Base-by-base conservation (phyloP, 1,140 invertebrate genomes). In the Drosophila sturtevanti region DNA sequence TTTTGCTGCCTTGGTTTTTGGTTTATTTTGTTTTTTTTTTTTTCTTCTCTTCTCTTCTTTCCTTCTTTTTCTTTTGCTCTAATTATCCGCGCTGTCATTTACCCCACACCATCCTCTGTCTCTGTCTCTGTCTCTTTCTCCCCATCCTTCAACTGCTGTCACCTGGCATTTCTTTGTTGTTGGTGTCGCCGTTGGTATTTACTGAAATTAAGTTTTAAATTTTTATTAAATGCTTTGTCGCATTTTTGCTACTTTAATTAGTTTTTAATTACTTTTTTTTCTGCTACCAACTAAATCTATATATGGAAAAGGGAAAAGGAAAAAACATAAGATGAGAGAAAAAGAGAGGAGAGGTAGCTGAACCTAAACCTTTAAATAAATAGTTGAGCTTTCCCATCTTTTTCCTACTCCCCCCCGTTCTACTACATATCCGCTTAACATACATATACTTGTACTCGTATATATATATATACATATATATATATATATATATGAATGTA, bases 171-270 rank as follows among this genome's bases (percentile, higher is more conserved):
- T 48, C 14, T 18, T 48, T 66, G 55, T 66, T 79, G 76, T 56
- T 44, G 58, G 56, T 72, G 56, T 63, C 44, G 62, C 60, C 51
- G 31, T 52, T 67, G 82, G 68, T 75, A 89, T 89, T 87, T 84
- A 77, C 72, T 77, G 68, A 89, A 48, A 89, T 89, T 87, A 89
- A 89, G 82, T 87, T 89, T 87, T 87, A 87, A 89, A 87, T 82
- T 87, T 89, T 79, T 87, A 89, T 82, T 89, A 89, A 87, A 87
- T 84, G 67, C 76, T 72, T 89, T 71, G 63, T 71, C 81, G 79
- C 82, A 87, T 87, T 87, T 81, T 79, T 79, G 61, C 71, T 70
- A 77, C 82, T 82, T 75, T 86, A 86, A 86, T 86, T 86, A 86
- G 82, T 86, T 86, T 86, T 86, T 86, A 86, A 86, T 87, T 86